These are phyloP conservation scores for Leptinotarsa tumamoca DNA, from an alignment of 2,888 invertebrate species.

Conservation along the genomic window DNA sequence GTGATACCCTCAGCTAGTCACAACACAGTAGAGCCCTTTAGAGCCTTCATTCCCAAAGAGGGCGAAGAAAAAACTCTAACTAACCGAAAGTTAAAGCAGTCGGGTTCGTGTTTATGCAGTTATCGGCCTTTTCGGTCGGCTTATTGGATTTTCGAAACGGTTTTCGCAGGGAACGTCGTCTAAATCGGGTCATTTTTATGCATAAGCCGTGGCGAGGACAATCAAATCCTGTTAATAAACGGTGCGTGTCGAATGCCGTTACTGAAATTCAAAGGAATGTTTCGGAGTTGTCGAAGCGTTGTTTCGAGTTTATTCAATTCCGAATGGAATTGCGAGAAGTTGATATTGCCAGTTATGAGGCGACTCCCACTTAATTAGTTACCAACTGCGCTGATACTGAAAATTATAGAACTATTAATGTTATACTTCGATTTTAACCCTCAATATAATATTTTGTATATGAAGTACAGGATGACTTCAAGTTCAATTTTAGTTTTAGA, in stretches of 20 bases:
- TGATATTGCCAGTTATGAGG: background rate
- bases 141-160: slow-evolving; percentile 44
- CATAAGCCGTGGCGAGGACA: slow-evolving; percentile 47
- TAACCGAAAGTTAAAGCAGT: slow-evolving; percentile 34
- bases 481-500: background rate
- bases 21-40: background rate
- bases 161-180: slow-evolving; percentile 26
- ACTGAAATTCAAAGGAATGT: slow-evolving; percentile 35
- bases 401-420: no score
- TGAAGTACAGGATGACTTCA: no score
- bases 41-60: background rate
- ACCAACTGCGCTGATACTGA: background rate
- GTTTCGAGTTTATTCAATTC: slow-evolving; percentile 39
- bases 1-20: background rate
- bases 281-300: slow-evolving; percentile 22
- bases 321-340: slow-evolving; percentile 32
- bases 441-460: no score
- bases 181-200: slow-evolving; percentile 50
- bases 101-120: slow-evolving; percentile 41
- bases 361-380: background rate
- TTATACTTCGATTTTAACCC: no score
- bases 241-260: slow-evolving; percentile 43
- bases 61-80: slow-evolving; percentile 18
- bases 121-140: slow-evolving; percentile 42
- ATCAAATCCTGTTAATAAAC: slow-evolving; percentile 49